Evolutionary conservation across 2,888 invertebrate genomes (phyloP).

Genomic region (Monopis laevigella): DNA sequence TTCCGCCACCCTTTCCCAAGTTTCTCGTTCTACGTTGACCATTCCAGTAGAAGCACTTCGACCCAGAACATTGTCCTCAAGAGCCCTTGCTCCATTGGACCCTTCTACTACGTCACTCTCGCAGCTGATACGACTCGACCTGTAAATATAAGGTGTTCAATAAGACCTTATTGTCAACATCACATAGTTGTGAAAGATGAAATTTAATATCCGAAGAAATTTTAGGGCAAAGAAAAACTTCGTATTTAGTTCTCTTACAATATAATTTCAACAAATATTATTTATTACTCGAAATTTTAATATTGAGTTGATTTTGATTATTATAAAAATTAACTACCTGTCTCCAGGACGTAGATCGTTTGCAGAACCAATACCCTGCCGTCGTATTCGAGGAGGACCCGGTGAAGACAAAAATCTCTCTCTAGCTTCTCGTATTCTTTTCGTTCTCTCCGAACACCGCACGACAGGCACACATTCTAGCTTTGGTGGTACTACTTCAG

Average conservation of each 20-base stretch:
- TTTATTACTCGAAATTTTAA: too few species aligned
- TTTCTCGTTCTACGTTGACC: constrained; percentile 73
- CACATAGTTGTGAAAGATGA: too few species aligned
- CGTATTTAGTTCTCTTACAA: background rate
- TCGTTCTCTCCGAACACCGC: constrained; percentile 58
- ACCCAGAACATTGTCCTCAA: constrained; percentile 57
- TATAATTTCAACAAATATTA: too few species aligned
- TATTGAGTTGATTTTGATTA: too few species aligned
- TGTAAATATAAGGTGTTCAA: constrained; percentile 24
- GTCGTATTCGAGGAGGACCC: constrained; percentile 36
- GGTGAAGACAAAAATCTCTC: constrained; percentile 73
- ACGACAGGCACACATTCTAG: constrained; percentile 28
- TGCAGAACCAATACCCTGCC: constrained; percentile 54
- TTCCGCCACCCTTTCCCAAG: constrained; percentile 66
- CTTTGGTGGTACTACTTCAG: constrained; percentile 31
- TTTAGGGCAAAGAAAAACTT: background rate
- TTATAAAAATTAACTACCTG: constrained; percentile 37
- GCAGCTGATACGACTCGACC: constrained; percentile 70
- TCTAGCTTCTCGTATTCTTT: constrained; percentile 74
- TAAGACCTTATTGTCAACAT: too few species aligned
- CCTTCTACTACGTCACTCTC: constrained; percentile 66
- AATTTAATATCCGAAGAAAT: too few species aligned
- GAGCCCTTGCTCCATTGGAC: constrained; percentile 26
- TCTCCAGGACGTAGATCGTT: constrained; percentile 52
- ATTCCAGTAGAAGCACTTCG: constrained; percentile 83